Evolutionary conservation across 1,140 invertebrate genomes (phyloP).

Genomic region (Drosophila guanche): DNA sequence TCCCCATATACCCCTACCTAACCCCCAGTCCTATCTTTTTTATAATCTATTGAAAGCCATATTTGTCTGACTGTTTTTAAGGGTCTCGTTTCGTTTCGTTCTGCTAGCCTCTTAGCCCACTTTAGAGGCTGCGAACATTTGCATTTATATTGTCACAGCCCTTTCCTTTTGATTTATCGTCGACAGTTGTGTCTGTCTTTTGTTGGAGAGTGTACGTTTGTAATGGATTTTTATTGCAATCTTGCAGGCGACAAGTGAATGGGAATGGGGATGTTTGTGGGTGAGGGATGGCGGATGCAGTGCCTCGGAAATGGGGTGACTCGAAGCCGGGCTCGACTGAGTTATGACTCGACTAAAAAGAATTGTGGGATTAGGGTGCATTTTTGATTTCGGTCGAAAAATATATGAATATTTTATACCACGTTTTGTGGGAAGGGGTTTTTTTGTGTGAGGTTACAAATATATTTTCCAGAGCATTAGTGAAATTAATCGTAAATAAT

Average conservation of each 20-base stretch:
- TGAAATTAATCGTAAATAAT: slow-evolving; percentile 4
- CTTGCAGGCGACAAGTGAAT: slow-evolving; percentile 61
- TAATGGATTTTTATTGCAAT: slow-evolving; percentile 77
- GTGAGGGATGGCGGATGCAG: slow-evolving; percentile 18
- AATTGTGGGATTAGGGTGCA: slow-evolving; percentile 54
- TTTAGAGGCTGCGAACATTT: slow-evolving; percentile 26
- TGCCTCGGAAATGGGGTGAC: slow-evolving; percentile 61
- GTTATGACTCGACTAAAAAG: slow-evolving; percentile 51
- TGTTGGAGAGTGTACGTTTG: slow-evolving; percentile 20
- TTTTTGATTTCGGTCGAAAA: slow-evolving; percentile 16
- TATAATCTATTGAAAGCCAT: no score
- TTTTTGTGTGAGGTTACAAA: slow-evolving; percentile 11
- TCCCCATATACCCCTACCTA: background rate
- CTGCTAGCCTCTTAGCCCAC: slow-evolving; percentile 47
- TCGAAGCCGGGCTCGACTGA: slow-evolving; percentile 23
- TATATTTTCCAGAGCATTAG: background rate
- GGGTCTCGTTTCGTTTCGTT: slow-evolving; percentile 1
- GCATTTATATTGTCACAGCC: slow-evolving; percentile 27
- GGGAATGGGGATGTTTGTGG: background rate
- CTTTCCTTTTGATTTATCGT: slow-evolving; percentile 58
- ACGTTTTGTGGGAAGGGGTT: slow-evolving; percentile 15
- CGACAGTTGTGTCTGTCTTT: slow-evolving; percentile 35
- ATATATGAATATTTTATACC: slow-evolving; percentile 25
- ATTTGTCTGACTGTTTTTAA: slow-evolving; percentile 10
- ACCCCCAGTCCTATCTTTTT: no score